Base-by-base conservation (phyloP, 2,888 invertebrate species). In the Drosophila limbata region DNA sequence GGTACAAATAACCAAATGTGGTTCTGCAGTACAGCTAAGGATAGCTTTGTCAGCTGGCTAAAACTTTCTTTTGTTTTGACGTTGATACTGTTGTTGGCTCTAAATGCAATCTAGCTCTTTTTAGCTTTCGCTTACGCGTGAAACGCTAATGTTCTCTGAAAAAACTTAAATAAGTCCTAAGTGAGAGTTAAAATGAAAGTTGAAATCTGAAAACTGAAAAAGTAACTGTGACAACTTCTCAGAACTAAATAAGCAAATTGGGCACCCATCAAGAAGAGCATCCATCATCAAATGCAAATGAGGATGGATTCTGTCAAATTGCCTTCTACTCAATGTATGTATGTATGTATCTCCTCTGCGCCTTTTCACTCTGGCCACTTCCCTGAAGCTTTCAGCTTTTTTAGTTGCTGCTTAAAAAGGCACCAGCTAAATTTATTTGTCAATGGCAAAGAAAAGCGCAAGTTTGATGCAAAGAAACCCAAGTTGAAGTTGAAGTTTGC, bases 371-470 rank as follows among this genome's bases (percentile, higher is more conserved):
- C 9, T 2, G 15, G 5, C 9, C 39, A 39, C 15, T 39, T 15
- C 15, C 3, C 9, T 21, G 0, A 1, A 42, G 42, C 13, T 37
- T 13, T 4, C 10, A 17, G 40, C 40, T 10, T 17, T 17, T 17
- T 17, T 15, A 10, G 45, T n/a, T 52, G 4, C 48, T 50, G 60
- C 63, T 42, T 52, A 44, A 39, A 42, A 51, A 42, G 62, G 55
- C 61, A 59, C 57, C 71, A 60, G 70, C 69, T 73, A 80, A 85
- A 81, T 81, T 67, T 81, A 81, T 81, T 81, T 81, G 86, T 81
- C 81, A 81, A 83, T 73, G 85, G 73, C 86, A 86, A 82, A 87
- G 87, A 87, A 84, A 87, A 87, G 84, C 81, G 81, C 84, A 82
- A 81, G 63, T 47, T 71, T 77, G 74, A 59, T 59, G 62, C 53